These are phyloP conservation scores for Myotis davidii DNA, from an alignment of 2,113 vertebrate genomes.

Conservation along the genomic window DNA sequence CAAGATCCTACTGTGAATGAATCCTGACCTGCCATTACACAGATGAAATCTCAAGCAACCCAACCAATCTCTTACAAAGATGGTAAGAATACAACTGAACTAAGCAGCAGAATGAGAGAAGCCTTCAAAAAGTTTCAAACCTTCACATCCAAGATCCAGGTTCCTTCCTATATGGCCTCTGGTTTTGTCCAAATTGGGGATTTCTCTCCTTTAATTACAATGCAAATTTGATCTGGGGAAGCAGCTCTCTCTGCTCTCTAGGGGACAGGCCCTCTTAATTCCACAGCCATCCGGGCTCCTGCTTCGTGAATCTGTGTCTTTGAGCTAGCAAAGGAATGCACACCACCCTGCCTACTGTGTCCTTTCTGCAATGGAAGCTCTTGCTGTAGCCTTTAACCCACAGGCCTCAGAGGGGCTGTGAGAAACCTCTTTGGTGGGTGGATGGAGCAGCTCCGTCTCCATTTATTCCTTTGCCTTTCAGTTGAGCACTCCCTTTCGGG, in stretches of 20 bases:
- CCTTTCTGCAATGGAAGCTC: background rate
- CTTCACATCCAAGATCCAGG: background rate
- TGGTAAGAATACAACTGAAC: background rate
- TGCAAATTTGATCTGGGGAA: background rate
- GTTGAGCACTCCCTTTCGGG: conserved; percentile 56
- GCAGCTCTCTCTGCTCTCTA: background rate
- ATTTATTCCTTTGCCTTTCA: conserved; percentile 60
- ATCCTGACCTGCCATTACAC: background rate
- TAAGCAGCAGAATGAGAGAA: background rate
- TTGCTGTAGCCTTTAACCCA: conserved; percentile 62
- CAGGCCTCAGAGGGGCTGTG: background rate
- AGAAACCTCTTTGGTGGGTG: background rate
- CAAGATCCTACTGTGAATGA: background rate
- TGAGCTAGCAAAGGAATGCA: background rate
- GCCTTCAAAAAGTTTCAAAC: background rate
- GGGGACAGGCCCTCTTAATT: background rate
- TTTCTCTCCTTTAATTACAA: conserved; percentile 25
- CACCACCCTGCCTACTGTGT: background rate
- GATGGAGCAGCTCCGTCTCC: conserved; percentile 39
- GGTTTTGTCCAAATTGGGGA: background rate
- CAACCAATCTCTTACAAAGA: background rate
- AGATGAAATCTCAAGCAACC: background rate
- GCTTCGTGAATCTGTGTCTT: background rate
- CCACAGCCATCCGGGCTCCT: background rate
- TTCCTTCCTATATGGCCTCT: background rate